Conservation (phyloP, 2,113 vertebrate species). For the Sceloporus tristichus region DNA sequence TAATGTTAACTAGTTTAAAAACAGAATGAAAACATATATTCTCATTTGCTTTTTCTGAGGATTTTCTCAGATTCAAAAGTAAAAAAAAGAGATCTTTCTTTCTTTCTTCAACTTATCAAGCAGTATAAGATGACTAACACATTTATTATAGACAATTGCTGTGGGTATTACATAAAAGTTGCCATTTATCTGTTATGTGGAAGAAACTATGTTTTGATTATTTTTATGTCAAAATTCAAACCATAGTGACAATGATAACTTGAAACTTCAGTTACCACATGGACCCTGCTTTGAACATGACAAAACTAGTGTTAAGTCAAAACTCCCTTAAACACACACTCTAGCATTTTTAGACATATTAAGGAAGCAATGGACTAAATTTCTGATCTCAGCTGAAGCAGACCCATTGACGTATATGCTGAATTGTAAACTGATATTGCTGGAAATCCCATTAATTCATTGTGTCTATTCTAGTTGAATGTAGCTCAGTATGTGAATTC, state of each 20-base stretch:
- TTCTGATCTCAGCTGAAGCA: too few species aligned
- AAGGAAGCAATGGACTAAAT: too few species aligned
- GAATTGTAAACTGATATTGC: too few species aligned
- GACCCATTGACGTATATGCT: too few species aligned
- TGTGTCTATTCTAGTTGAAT: too few species aligned
- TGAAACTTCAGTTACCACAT: too few species aligned
- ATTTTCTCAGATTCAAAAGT: constrained; percentile 31
- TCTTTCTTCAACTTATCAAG: background rate
- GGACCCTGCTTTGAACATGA: too few species aligned
- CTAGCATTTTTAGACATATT: background rate
- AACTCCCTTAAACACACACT: background rate
- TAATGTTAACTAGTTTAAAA: constrained; percentile 32
- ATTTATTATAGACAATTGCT: background rate
- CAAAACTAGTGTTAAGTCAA: background rate
- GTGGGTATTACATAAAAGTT: background rate
- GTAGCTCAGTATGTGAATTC: too few species aligned
- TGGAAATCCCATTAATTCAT: too few species aligned
- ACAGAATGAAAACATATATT: background rate
- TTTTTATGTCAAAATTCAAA: background rate
- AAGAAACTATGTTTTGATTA: background rate
- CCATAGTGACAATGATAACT: too few species aligned
- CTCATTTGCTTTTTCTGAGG: constrained; percentile 34
- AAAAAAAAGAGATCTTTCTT: constrained; percentile 11
- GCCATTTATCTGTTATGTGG: background rate
- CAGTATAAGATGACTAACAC: background rate